phyloP scores from a whole-genome alignment of 1,140 invertebrate genomes.

The Drosophila sechellia region DNA sequence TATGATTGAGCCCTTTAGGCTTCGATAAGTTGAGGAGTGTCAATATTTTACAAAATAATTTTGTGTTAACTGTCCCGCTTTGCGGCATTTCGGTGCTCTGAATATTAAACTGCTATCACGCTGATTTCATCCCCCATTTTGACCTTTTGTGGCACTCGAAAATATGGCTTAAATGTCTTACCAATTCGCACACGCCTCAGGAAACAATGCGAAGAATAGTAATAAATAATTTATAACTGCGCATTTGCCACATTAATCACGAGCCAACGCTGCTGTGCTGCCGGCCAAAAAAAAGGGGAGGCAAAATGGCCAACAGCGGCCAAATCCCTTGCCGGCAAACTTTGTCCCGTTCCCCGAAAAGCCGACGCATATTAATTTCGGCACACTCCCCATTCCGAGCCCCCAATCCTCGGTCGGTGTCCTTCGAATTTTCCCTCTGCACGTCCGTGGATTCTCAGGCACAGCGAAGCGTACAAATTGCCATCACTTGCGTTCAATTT shows the following conservation, averaged over 20 bases:
- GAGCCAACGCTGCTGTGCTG: slow-evolving; percentile 59
- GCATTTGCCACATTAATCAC: slow-evolving; percentile 82
- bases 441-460: slow-evolving; percentile 27
- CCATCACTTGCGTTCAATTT: slow-evolving; percentile 83
- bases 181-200: slow-evolving; percentile 67
- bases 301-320: slow-evolving; percentile 44
- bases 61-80: slow-evolving; percentile 14
- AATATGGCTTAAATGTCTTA: slow-evolving; percentile 78
- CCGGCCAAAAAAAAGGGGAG: neutral
- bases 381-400: slow-evolving; percentile 35
- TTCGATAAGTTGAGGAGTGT: slow-evolving; percentile 5
- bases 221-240: slow-evolving; percentile 83
- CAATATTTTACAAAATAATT: slow-evolving; percentile 12
- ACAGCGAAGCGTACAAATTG: slow-evolving; percentile 79
- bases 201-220: slow-evolving; percentile 78
- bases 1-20: neutral
- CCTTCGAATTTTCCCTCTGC: slow-evolving; percentile 8
- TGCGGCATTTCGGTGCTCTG: slow-evolving; percentile 24
- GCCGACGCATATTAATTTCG: slow-evolving; percentile 79
- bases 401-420: slow-evolving; percentile 2
- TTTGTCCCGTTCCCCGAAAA: slow-evolving; percentile 52
- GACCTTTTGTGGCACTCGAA: slow-evolving; percentile 51
- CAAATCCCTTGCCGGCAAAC: slow-evolving; percentile 66
- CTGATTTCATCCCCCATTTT: slow-evolving; percentile 4
- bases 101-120: slow-evolving; percentile 47